phyloP scores from a whole-genome alignment of 1,140 invertebrate species.

The Neotoxoptera formosana region DNA sequence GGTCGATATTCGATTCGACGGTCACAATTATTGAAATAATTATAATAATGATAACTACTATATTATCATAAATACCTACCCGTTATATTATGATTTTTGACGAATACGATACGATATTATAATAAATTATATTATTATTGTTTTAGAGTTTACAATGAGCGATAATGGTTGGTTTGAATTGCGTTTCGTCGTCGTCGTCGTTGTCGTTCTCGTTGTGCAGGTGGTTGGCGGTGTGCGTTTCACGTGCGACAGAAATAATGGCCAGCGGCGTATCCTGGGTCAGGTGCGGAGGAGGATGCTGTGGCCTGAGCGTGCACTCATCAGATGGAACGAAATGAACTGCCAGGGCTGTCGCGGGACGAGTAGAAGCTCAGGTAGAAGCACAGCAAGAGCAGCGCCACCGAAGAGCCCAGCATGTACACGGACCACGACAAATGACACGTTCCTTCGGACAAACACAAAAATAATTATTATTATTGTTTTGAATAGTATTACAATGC shows the following conservation, averaged over 20 bases:
- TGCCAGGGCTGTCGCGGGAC: conserved; percentile 62
- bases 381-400: conserved; percentile 68
- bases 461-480: neutral
- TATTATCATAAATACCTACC: neutral
- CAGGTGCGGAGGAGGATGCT: neutral
- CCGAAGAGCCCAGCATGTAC: conserved; percentile 68
- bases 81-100: neutral
- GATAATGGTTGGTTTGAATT: conserved; percentile 47
- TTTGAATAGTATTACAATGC: neutral
- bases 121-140: neutral
- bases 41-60: neutral
- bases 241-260: conserved; percentile 50
- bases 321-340: conserved; percentile 60
- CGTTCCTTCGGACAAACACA: conserved; percentile 65
- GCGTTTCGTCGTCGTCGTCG: conserved; percentile 12
- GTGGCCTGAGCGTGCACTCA: conserved; percentile 54
- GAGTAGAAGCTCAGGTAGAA: conserved; percentile 70
- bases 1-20: neutral
- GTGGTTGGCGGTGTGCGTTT: neutral
- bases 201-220: neutral
- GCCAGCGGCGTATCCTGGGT: conserved; percentile 43
- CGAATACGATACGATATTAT: neutral
- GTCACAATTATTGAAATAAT: neutral
- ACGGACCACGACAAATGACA: conserved; percentile 73
- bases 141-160: conserved; percentile 53